Conservation (phyloP, 2,797 vertebrate species). For the Mormyrops attenuatus region DNA sequence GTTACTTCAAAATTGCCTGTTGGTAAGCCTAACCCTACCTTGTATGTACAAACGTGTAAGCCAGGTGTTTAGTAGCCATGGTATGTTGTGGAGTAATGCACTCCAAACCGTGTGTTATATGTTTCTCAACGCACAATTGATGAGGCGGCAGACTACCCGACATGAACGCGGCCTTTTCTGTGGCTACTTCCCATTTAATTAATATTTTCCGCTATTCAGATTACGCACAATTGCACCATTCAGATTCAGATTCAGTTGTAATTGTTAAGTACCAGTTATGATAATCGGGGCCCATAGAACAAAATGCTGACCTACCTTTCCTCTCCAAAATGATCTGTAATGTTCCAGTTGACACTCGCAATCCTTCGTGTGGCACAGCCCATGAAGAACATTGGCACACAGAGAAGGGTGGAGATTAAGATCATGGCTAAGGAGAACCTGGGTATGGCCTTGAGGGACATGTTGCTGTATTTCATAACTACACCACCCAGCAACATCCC, state of each 20-base stretch:
- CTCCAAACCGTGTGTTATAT: neutral
- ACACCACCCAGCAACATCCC: constrained; percentile 73
- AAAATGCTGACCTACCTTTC: neutral
- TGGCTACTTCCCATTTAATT: no score
- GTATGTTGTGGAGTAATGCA: neutral
- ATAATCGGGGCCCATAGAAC: neutral
- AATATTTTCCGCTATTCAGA: no score
- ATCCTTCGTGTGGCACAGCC: constrained; percentile 61
- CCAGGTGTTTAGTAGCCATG: neutral
- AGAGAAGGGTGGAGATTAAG: constrained; percentile 56
- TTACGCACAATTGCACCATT: neutral
- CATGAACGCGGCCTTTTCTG: no score
- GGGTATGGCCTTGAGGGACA: constrained; percentile 65
- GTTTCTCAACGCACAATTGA: neutral
- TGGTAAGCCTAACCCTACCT: neutral
- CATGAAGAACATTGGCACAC: constrained; percentile 69
- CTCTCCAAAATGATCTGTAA: neutral
- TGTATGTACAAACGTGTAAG: neutral
- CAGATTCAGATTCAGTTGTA: neutral
- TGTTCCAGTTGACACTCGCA: constrained; percentile 38
- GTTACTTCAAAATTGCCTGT: neutral
- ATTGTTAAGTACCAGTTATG: neutral
- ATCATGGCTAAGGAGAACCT: constrained; percentile 57
- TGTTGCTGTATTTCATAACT: constrained; percentile 63
- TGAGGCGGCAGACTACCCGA: no score